Evolutionary conservation across 2,888 invertebrate species (phyloP).

Genomic region (Endotricha flammealis): DNA sequence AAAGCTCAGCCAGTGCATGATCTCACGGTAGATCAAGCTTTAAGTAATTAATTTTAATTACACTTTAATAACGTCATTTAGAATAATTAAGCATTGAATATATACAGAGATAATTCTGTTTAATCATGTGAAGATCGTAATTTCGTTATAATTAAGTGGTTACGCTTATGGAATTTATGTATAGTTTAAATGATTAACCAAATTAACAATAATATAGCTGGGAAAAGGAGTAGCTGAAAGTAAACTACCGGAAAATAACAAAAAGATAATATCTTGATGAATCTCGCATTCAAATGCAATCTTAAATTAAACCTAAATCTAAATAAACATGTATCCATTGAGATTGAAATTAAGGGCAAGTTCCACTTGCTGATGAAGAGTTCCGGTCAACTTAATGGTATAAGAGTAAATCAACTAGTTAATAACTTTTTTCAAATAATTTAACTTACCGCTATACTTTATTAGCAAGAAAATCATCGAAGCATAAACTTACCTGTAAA

Average conservation of each 20-base stretch:
- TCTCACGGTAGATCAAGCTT: too few relatives aligned
- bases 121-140: not conserved
- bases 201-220: slow-evolving; percentile 1
- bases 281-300: not conserved
- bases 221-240: slow-evolving; percentile 13
- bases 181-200: not conserved
- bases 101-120: not conserved
- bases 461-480: slow-evolving; percentile 1
- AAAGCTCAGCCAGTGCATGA: too few relatives aligned
- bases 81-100: too few relatives aligned
- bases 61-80: too few relatives aligned
- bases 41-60: too few relatives aligned
- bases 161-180: not conserved
- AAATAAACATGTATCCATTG: too few relatives aligned
- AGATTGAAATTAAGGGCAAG: too few relatives aligned
- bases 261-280: slow-evolving; percentile 34
- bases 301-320: not conserved
- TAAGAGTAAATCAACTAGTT: too few relatives aligned
- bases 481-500: slow-evolving; percentile 51
- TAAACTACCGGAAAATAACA: slow-evolving; percentile 28
- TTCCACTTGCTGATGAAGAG: too few relatives aligned
- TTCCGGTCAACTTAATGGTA: too few relatives aligned
- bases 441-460: too few relatives aligned
- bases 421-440: too few relatives aligned
- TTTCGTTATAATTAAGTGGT: not conserved